Evolutionary conservation across 2,888 invertebrate genomes (phyloP), one percentile per base, ranked within the genome.

Genomic region (Frankliniella fusca): DNA sequence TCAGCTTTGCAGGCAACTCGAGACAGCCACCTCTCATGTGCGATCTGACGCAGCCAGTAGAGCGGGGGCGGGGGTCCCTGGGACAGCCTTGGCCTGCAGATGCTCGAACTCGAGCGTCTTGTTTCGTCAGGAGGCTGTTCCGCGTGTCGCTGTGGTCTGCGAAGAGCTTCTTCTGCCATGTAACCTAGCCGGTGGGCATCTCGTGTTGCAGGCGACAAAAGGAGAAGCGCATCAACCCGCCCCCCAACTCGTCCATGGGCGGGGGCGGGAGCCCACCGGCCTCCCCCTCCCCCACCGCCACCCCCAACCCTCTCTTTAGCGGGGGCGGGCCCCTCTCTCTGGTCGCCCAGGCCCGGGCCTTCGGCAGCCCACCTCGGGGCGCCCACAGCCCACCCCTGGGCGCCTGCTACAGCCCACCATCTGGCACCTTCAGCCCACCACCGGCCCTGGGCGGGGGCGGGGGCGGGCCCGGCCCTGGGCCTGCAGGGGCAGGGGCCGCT

Each of bases 221-320:
- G 89, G 97, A 98, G 90, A 98, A 98, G 88, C 92, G 98, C 85
- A 97, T 97, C 87, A 97, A 97, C 89, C 97, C 97, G 80, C 95
- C 95, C 81, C 89, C 92, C 83, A 76, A 76, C 70, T 92, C 92
- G 83, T 90, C 91, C 28, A 88, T 92, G 89, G 92, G 93, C 81
- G 70, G 23, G 23, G 70, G n/a, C 70, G 27, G 11, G 23, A 27
- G 70, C 8, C 38, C 38, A 2, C 70, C 70, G 12, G 27, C 70
- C 5, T 76, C 70, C 27, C 70, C 70, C 5, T 76, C 70, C 27
- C 70, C 70, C 70, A 23, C 70, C 70, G 23, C 70, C 70, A 27
- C 70, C 27, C 70, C 70, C 70, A 27, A 27, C 70, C 27, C 70
- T 76, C 70, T 76, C 70, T 76, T 76, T 27, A 76, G 70, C 70